A percentile compares a stretch with the other conserved stretches of the same genome.
These are phyloP conservation scores for Triplophysa tibetana DNA, from an alignment of 2,113 vertebrate genomes.

Conservation along the genomic window DNA sequence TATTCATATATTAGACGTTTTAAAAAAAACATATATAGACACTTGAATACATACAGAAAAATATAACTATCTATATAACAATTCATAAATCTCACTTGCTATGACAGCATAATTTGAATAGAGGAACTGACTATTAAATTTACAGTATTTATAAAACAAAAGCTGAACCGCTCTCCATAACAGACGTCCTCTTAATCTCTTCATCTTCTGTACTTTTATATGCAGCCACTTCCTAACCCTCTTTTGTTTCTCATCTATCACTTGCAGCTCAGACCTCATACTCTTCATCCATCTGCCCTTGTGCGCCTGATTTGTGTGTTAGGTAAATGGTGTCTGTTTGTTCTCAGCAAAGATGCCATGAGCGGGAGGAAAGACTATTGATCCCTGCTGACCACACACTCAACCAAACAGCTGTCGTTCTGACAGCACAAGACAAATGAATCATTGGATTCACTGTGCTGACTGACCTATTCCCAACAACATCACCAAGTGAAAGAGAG, in stretches of 20 bases:
- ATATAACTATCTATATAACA: too few species aligned
- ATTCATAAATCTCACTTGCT: too few species aligned
- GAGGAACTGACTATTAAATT: too few species aligned
- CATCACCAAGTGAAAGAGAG: not conserved
- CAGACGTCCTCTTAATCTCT: not conserved
- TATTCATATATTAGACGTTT: too few species aligned
- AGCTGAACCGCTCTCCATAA: too few species aligned
- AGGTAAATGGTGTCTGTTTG: slow-evolving; percentile 13
- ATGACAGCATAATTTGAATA: too few species aligned
- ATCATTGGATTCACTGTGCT: slow-evolving; percentile 16
- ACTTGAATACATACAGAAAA: too few species aligned
- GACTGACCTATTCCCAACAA: slow-evolving; percentile 27
- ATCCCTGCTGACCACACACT: slow-evolving; percentile 36
- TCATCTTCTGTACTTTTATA: not conserved
- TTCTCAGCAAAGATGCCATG: slow-evolving; percentile 12
- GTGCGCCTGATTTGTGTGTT: slow-evolving; percentile 15
- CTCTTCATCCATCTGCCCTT: slow-evolving; percentile 19
- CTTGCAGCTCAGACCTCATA: not conserved
- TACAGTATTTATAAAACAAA: too few species aligned
- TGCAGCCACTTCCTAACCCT: not conserved
- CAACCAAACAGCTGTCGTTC: slow-evolving; percentile 40
- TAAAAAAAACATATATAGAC: too few species aligned
- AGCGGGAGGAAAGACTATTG: slow-evolving; percentile 42
- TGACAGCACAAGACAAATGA: slow-evolving; percentile 47
- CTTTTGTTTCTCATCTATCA: not conserved